These are phyloP conservation scores for Cataglyphis cursor DNA, from an alignment of 2,888 invertebrate species.

Conservation along the genomic window DNA sequence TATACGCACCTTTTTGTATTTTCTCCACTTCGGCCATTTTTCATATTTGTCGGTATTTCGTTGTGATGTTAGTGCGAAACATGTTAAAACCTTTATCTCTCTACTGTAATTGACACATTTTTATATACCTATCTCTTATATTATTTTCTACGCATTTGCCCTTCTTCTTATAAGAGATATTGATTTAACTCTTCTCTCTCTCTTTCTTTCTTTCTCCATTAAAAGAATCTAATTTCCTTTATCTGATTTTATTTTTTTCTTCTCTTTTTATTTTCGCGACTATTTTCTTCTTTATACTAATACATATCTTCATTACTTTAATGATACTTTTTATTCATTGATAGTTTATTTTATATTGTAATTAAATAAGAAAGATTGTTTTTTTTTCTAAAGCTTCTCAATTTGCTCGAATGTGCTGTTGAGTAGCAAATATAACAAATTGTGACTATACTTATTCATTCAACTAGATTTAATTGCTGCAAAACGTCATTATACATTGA, in stretches of 20 bases:
- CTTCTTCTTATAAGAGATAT: background rate
- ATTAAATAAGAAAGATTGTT: background rate
- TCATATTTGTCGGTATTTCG: conserved; percentile 19
- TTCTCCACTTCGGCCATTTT: conserved; percentile 29
- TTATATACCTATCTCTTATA: background rate
- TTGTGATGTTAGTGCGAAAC: background rate
- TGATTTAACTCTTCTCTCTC: background rate
- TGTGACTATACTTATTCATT: background rate
- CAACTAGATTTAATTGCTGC: background rate
- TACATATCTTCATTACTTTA: background rate
- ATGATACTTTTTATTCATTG: background rate
- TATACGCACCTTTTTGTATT: conserved; percentile 7
- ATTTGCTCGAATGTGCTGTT: too few species aligned
- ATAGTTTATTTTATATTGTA: background rate
- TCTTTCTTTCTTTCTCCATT: background rate
- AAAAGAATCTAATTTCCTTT: background rate
- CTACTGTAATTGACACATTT: background rate
- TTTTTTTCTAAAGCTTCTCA: background rate
- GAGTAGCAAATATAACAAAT: too few species aligned
- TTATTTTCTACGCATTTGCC: background rate
- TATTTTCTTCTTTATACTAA: background rate
- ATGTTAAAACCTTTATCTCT: background rate
- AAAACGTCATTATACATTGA: background rate
- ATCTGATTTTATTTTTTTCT: background rate
- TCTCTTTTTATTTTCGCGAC: background rate